Percentiles rank a stretch among this genome's conserved stretches.
Evolutionary conservation across 2,888 invertebrate species (phyloP).

Genomic region (Cloeon dipterum): DNA sequence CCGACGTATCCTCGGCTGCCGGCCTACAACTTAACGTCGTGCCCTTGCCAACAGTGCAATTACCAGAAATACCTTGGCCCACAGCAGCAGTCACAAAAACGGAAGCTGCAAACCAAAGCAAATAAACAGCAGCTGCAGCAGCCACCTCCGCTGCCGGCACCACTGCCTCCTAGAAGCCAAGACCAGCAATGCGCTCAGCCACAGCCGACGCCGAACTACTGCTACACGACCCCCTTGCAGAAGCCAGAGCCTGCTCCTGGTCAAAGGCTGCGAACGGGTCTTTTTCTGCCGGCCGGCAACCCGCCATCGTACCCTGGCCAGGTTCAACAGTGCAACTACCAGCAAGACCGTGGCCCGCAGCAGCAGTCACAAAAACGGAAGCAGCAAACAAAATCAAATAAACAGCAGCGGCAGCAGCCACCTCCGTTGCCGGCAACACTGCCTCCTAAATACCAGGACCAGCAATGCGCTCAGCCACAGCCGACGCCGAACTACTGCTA

Average conservation of each 20-base stretch:
- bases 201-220: conserved; percentile 11
- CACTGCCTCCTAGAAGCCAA: conserved; percentile 16
- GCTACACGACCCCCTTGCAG: too few species aligned
- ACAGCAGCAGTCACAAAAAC: too few species aligned
- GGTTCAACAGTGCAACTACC: conserved; percentile 5
- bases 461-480: conserved; percentile 10
- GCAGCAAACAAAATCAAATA: conserved; percentile 9
- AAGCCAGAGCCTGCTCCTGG: conserved; percentile 17
- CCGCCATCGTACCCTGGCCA: conserved; percentile 9
- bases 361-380: conserved; percentile 11
- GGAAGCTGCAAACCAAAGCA: too few species aligned
- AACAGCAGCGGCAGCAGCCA: conserved; percentile 9
- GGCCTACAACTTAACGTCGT: too few species aligned
- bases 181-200: conserved; percentile 13
- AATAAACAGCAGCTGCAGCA: too few species aligned
- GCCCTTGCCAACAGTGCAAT: too few species aligned
- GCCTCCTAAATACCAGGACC: too few species aligned
- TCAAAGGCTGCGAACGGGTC: conserved; percentile 14
- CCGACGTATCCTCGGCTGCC: too few species aligned
- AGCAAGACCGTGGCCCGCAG: conserved; percentile 2
- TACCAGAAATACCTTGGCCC: too few species aligned
- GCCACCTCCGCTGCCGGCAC: conserved; percentile 11
- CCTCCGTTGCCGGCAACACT: too few species aligned
- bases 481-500: conserved; percentile 14
- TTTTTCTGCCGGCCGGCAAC: conserved; percentile 13